These are phyloP conservation scores for Upupa epops DNA, from an alignment of 2,113 vertebrate genomes.

Conservation along the genomic window DNA sequence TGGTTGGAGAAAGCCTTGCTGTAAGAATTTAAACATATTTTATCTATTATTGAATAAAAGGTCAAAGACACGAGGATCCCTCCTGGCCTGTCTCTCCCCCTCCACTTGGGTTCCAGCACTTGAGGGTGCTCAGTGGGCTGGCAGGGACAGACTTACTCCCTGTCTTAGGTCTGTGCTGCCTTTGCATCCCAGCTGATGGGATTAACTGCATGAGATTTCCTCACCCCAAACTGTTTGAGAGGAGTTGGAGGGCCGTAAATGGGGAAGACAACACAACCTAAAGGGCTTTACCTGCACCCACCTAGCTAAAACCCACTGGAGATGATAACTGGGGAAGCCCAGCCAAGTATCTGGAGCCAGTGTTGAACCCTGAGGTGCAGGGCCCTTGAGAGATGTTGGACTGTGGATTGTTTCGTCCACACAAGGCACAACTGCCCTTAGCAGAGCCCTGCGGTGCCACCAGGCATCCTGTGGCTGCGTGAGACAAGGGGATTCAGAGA, in stretches of 20 bases:
- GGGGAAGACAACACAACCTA: neutral
- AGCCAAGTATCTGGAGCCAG: neutral
- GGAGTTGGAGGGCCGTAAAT: accelerated
- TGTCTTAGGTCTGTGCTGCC: neutral
- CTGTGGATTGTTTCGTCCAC: neutral
- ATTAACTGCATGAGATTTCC: neutral
- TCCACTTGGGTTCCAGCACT: neutral
- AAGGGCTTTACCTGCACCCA: neutral
- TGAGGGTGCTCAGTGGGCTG: neutral
- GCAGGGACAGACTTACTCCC: neutral
- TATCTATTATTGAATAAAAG: neutral
- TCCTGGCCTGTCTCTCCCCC: neutral
- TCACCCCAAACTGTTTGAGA: neutral
- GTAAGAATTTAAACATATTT: neutral
- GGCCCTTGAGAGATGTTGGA: neutral
- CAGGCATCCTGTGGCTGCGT: neutral
- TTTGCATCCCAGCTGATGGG: neutral
- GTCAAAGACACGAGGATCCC: neutral
- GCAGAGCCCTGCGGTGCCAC: neutral
- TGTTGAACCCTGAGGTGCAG: neutral
- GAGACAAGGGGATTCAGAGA: neutral
- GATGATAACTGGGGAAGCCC: neutral
- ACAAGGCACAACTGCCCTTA: neutral
- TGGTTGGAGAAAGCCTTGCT: neutral
- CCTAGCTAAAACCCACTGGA: neutral